These are phyloP conservation scores for Cacatua alba DNA, from an alignment of 2,113 vertebrate genomes.

Conservation along the genomic window DNA sequence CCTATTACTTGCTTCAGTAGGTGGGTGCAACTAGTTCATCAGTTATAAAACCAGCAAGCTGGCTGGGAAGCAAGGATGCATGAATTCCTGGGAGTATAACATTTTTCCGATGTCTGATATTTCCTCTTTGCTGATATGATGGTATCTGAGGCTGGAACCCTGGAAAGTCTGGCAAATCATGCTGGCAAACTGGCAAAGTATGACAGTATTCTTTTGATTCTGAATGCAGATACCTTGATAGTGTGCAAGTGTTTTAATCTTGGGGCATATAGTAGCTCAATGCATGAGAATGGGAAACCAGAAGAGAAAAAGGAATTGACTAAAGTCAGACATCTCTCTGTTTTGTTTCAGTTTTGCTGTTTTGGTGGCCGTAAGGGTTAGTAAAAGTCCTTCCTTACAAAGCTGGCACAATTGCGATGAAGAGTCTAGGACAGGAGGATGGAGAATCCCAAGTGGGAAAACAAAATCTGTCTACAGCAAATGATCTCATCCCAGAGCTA, in stretches of 20 bases:
- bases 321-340: background rate
- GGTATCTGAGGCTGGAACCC: constrained; percentile 48
- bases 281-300: background rate
- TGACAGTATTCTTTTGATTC: constrained; percentile 29
- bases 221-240: background rate
- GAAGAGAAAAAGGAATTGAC: background rate
- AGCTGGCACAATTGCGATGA: fast-evolving
- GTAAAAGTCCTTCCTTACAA: background rate
- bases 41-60: constrained; percentile 18
- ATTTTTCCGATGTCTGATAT: constrained; percentile 33
- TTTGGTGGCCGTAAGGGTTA: background rate
- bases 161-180: constrained; percentile 52
- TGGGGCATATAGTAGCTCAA: background rate
- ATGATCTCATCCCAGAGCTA: background rate
- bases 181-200: constrained; percentile 39
- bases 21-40: background rate
- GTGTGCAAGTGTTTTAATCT: background rate
- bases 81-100: constrained; percentile 52
- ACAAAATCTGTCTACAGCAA: background rate
- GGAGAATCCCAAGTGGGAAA: background rate
- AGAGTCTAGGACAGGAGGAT: background rate
- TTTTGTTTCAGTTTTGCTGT: background rate
- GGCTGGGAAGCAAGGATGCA: background rate
- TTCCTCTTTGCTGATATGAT: constrained; percentile 61
- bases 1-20: background rate